Conservation (phyloP, 2,888 invertebrate genomes). For the Trissolcus japonicus region DNA sequence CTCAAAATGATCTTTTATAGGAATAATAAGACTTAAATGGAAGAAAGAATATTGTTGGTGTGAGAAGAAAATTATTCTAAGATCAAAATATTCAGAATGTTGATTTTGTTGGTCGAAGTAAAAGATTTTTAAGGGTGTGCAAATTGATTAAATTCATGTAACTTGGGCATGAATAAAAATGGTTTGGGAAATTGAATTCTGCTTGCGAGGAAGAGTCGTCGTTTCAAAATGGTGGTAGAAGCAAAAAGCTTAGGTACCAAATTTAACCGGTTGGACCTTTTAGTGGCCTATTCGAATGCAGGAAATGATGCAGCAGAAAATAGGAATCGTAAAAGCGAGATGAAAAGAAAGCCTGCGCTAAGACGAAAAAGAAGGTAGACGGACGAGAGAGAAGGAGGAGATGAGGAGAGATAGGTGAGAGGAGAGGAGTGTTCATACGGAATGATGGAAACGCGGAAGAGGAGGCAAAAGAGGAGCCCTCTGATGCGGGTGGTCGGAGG, state of each 20-base stretch:
- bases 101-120: no score
- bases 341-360: conserved; percentile 45
- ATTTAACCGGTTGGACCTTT: background rate
- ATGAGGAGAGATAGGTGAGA: conserved; percentile 48
- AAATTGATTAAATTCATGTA: no score
- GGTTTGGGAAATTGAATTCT: no score
- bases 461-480: conserved; percentile 48
- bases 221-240: no score
- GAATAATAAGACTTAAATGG: no score
- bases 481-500: conserved; percentile 60
- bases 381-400: conserved; percentile 31
- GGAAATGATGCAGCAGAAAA: conserved; percentile 53
- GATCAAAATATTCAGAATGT: no score
- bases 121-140: no score
- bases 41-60: no score
- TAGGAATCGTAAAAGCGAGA: conserved; percentile 51
- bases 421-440: conserved; percentile 47
- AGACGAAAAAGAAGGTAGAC: conserved; percentile 46
- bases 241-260: background rate
- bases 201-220: background rate
- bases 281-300: conserved; percentile 14
- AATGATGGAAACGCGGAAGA: conserved; percentile 53
- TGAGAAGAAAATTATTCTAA: no score
- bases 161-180: no score
- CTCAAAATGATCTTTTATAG: no score